Percentiles rank a stretch among this genome's conserved stretches.
Evolutionary conservation across 2,113 vertebrate genomes (phyloP).

Genomic region (Willisornis vidua): DNA sequence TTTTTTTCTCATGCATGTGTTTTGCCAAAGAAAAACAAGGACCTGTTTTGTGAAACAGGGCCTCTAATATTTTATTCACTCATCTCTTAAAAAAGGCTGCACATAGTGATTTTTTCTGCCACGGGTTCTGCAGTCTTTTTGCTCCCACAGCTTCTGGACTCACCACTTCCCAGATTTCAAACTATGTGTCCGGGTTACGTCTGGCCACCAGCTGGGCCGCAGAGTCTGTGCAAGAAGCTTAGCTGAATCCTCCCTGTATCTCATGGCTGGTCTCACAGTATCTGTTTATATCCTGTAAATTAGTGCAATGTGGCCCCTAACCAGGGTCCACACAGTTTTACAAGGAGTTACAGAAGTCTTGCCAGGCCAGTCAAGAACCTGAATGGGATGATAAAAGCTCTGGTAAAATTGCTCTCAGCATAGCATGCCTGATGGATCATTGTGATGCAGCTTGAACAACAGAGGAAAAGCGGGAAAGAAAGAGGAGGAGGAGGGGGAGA

Average conservation of each 20-base stretch:
- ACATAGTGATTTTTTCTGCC: neutral
- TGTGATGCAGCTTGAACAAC: neutral
- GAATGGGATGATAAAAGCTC: neutral
- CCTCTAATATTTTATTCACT: neutral
- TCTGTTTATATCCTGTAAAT: constrained; percentile 55
- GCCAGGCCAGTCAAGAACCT: neutral
- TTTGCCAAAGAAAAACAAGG: neutral
- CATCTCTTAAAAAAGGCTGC: neutral
- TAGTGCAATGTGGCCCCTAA: constrained; percentile 14
- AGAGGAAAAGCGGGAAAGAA: neutral
- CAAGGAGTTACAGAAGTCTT: constrained; percentile 21
- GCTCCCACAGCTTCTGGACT: neutral
- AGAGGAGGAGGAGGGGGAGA: neutral
- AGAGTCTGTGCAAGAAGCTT: neutral
- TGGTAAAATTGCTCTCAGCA: neutral
- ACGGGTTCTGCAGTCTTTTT: neutral
- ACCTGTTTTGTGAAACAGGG: neutral
- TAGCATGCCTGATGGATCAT: neutral
- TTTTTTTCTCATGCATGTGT: constrained; percentile 7
- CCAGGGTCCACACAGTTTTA: constrained; percentile 36
- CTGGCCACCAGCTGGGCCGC: constrained; percentile 57
- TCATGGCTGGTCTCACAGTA: constrained; percentile 19
- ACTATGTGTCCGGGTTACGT: neutral
- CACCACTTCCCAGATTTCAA: constrained; percentile 20
- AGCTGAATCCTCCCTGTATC: constrained; percentile 31